Evolutionary conservation across 2,888 invertebrate species (phyloP), one percentile per base, ranked within the genome.

Genomic region (Podabrus alpinus): DNA sequence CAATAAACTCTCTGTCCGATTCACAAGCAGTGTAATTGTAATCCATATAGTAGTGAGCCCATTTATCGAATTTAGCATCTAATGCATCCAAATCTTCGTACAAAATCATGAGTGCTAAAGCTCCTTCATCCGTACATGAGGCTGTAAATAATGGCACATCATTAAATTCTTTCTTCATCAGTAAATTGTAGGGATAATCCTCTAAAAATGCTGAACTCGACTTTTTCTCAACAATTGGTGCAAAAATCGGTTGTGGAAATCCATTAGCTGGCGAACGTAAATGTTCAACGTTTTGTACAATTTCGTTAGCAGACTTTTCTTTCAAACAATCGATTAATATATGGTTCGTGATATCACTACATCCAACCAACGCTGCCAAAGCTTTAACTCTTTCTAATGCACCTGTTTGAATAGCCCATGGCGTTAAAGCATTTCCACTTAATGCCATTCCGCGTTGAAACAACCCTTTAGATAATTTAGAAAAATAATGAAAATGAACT

Each of bases 91-190:
- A 62, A 13, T 19, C 13, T 0, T 17, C 3, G 11, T 15, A 13
- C 13, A 68, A 16, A 15, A 68, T 9, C 5, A 91, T 90, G 45
- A 91, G 92, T 21, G 94, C 94, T 81, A 92, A 94, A 15, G 94
- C 87, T 72, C 94, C 94, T 85, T 95, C 95, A 69, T 93, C 91
- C n/a, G 91, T 90, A 0, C 92, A 91, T 66, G 92, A 90, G 1
- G 92, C 91, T 1, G 91, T 88, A 70, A 95, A 89, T 89, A 94
- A 92, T 0, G 95, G 95, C 9, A 93, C 81, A 75, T 92, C 90
- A 13, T 90, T 87, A 80, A 92, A 90, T 19, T 89, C 86, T 0
- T 92, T 92, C 9, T 89, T 87, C 73, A 86, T 88, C 0, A 94
- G 88, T 0, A 93, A 89, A 45, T 89, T 88, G 79, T 89, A 89